A percentile compares a stretch with the other conserved stretches of the same genome.
phyloP scores from a whole-genome alignment of 2,113 vertebrate genomes.

The Ammodytes dubius region DNA sequence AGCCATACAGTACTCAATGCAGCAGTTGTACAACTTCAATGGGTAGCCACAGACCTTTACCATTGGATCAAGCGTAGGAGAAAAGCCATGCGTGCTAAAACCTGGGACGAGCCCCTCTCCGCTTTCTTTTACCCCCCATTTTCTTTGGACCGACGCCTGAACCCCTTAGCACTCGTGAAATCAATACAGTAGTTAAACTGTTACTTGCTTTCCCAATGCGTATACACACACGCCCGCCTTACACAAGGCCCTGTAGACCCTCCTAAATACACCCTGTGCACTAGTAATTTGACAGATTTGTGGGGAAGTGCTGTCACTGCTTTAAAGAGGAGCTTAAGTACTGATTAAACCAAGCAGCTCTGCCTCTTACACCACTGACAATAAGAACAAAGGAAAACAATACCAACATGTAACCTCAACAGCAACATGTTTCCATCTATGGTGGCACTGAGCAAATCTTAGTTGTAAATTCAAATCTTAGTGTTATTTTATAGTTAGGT shows the following conservation, averaged over 20 bases:
- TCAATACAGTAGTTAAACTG: slow-evolving; percentile 85
- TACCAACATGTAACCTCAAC: slow-evolving; percentile 9
- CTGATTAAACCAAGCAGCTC: slow-evolving; percentile 38
- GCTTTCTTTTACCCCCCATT: slow-evolving; percentile 73
- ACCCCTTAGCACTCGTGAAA: slow-evolving; percentile 78
- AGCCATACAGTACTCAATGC: slow-evolving; percentile 74
- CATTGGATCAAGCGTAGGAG: slow-evolving; percentile 67
- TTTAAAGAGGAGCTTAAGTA: slow-evolving; percentile 69
- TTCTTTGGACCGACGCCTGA: slow-evolving; percentile 73
- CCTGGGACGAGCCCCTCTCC: slow-evolving; percentile 55
- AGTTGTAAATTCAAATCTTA: background rate
- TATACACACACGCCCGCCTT: slow-evolving; percentile 44
- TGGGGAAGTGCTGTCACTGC: slow-evolving; percentile 58
- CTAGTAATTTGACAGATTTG: slow-evolving; percentile 79
- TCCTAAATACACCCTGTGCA: slow-evolving; percentile 69
- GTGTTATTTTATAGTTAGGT: background rate
- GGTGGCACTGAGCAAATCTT: slow-evolving; percentile 11
- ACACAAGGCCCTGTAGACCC: slow-evolving; percentile 67
- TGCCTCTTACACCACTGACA: slow-evolving; percentile 30
- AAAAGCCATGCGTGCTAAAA: slow-evolving; percentile 63
- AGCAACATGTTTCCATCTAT: background rate
- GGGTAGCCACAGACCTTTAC: slow-evolving; percentile 77
- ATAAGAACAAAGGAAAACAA: slow-evolving; percentile 33
- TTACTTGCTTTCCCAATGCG: slow-evolving; percentile 73
- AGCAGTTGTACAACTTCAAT: slow-evolving; percentile 77